Conservation (phyloP, 2,888 invertebrate genomes). For the Cephus runcator region DNA sequence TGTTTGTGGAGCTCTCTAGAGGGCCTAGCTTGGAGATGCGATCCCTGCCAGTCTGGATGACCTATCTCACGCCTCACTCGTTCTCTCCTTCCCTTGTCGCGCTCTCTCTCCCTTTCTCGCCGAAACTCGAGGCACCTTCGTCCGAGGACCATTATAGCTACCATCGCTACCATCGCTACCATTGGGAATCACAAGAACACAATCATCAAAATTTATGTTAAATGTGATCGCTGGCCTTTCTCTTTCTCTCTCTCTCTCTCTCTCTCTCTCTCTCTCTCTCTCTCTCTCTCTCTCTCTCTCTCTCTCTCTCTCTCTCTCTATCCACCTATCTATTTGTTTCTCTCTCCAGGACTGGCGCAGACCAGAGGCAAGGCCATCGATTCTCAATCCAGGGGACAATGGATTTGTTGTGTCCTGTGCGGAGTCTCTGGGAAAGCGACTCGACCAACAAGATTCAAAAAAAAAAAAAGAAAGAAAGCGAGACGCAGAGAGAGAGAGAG, state of each 20-base stretch:
- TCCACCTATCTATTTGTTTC: not conserved
- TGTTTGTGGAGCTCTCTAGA: constrained; percentile 63
- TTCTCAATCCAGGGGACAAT: too few relatives aligned
- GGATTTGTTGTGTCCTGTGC: too few relatives aligned
- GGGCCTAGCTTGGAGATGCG: constrained; percentile 40
- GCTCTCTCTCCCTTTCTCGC: constrained; percentile 25
- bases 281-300: constrained; percentile 20
- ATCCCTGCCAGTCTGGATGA: constrained; percentile 40
- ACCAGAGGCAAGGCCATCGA: too few relatives aligned
- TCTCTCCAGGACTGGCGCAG: constrained; percentile 16
- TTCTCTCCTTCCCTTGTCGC: constrained; percentile 30
- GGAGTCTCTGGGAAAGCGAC: too few relatives aligned
- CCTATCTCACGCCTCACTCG: constrained; percentile 57
- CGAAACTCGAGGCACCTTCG: not conserved
- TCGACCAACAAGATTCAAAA: not conserved
- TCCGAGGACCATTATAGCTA: too few relatives aligned
- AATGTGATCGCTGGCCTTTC: not conserved
- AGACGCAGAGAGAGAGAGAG: not conserved
- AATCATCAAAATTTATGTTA: too few relatives aligned
- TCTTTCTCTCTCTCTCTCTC: too few relatives aligned
- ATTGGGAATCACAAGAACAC: too few relatives aligned
- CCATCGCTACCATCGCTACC: too few relatives aligned
- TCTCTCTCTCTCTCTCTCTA: constrained; percentile 18
- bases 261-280: constrained; percentile 17
- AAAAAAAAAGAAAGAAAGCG: not conserved